Base-by-base conservation (phyloP, 2,888 invertebrate species). In the Drosophila hamatofila region DNA sequence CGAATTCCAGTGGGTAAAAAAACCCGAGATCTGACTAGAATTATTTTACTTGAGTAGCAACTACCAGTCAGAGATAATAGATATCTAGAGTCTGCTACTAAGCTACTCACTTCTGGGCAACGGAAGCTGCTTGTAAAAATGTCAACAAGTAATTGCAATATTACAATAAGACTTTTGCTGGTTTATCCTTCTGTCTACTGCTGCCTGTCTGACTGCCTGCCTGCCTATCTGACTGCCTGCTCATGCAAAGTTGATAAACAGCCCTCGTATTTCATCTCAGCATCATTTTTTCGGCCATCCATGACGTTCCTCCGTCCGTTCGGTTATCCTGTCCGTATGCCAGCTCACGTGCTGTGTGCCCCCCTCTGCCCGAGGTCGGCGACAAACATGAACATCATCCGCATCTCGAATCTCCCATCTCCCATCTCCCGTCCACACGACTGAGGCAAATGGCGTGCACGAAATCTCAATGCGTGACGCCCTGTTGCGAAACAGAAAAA, bases 341-440 rank as follows among this genome's bases (percentile, higher is more conserved):
- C 73, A 61, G 68, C 77, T 68, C 78, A 76, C 75, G 75, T 76
- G 68, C 73, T 48, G 44, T 57, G 48, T 44, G 25, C 35, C 42
- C 21, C 49, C 23, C 46, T 16, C 49, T 25, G 52, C 62, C 63
- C 64, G 35, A 27, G 52, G 41, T 54, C 58, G 39, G 62, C 68
- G 73, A 58, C 75, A 72, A 76, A 76, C 73, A 63, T 68, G 63
- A 72, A 68, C 49, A 78, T 72, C 73, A 64, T 68, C 57, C 62
- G 35, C 68, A 68, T 41, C 72, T 49, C 30, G 48, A n/a, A 49
- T 49, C 30, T 49, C 48, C 18, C 48, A 49, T 49, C 30, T 49
- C 48, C 18, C 48, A 49, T 30, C 48, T 14, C 23, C 23, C 76
- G 56, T 56, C 61, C 66, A 57, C 56, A 72, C 56, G 62, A 72